Percentiles rank a stretch among this genome's conserved stretches.
Conservation (phyloP, 2,888 invertebrate species). For the Mellilla xanthometata region DNA sequence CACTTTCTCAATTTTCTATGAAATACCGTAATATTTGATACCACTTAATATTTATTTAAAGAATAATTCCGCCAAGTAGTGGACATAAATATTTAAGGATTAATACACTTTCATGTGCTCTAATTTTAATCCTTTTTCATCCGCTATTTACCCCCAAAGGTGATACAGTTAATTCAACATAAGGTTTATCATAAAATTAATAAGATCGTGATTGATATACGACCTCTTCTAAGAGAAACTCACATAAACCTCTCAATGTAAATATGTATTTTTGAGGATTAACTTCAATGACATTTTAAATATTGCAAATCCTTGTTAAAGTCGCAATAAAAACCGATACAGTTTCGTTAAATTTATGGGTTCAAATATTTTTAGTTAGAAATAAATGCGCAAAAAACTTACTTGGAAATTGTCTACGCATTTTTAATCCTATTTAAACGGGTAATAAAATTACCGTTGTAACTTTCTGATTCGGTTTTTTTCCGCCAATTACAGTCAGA, state of each 20-base stretch:
- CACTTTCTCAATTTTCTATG: background rate
- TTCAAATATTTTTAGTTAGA: constrained; percentile 2
- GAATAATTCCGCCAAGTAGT: background rate
- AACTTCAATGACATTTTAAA: constrained; percentile 8
- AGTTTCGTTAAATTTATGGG: constrained; percentile 11
- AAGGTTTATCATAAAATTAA: constrained; percentile 5
- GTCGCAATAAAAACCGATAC: constrained; percentile 5
- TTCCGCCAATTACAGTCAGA: constrained; percentile 8
- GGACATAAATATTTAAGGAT: constrained; percentile 15
- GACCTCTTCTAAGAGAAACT: constrained; percentile 9
- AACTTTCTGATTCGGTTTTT: constrained; percentile 5
- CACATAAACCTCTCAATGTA: constrained; percentile 9
- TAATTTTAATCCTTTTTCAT: constrained; percentile 4
- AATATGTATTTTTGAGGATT: constrained; percentile 14
- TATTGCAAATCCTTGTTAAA: constrained; percentile 11
- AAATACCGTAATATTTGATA: constrained; percentile 17
- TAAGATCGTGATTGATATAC: constrained; percentile 10
- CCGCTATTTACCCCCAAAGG: constrained; percentile 19
- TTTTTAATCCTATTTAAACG: constrained; percentile 12
- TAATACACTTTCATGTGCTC: constrained; percentile 5
- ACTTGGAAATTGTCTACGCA: constrained; percentile 1
- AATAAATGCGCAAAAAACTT: background rate
- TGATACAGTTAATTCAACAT: constrained; percentile 14
- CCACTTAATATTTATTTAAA: constrained; percentile 23
- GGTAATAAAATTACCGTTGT: constrained; percentile 10